A percentile compares a stretch with the other conserved stretches of the same genome.
phyloP scores from a whole-genome alignment of 2,113 vertebrate genomes.

The Macrotis lagotis region DNA sequence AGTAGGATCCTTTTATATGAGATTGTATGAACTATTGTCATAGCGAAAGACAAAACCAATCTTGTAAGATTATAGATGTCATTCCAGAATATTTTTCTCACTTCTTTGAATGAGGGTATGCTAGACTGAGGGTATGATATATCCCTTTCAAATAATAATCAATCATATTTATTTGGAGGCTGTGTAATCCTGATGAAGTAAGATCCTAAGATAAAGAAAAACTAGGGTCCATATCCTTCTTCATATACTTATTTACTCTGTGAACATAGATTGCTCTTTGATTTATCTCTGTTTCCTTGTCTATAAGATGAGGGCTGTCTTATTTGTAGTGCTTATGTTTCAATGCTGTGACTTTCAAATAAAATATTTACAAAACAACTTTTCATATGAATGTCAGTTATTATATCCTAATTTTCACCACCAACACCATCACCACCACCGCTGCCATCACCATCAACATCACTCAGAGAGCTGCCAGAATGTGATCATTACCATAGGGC shows the following conservation, averaged over 20 bases:
- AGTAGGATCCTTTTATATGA: not conserved
- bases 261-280: not conserved
- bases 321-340: not conserved
- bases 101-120: not conserved
- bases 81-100: not conserved
- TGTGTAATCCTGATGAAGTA: not conserved
- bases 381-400: not conserved
- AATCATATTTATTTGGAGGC: not conserved
- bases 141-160: not conserved
- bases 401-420: not conserved
- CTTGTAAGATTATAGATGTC: slow-evolving; percentile 11
- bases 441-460: not conserved
- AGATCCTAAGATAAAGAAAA: not conserved
- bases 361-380: not conserved
- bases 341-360: not conserved
- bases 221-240: not conserved
- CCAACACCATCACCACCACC: not conserved
- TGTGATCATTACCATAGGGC: not conserved
- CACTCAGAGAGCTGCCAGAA: not conserved
- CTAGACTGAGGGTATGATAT: not conserved
- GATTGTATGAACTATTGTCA: not conserved
- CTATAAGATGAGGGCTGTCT: not conserved
- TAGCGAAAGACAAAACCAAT: not conserved
- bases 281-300: not conserved
- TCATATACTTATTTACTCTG: not conserved